phyloP scores from a whole-genome alignment of 2,888 invertebrate species.

The Deilephila elpenor region DNA sequence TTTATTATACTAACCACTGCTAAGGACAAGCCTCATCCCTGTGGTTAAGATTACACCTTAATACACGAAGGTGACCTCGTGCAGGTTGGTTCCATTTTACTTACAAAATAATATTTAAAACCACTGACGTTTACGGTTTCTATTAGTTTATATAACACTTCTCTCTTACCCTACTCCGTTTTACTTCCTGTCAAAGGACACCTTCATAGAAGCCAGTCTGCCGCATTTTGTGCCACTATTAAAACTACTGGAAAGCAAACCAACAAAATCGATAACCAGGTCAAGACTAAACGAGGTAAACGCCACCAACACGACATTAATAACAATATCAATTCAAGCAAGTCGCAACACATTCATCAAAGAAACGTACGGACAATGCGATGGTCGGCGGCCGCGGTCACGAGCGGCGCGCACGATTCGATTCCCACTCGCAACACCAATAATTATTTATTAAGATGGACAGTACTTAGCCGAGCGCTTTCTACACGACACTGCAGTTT shows the following conservation, averaged over 20 bases:
- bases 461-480: constrained; percentile 23
- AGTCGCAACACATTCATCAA: constrained; percentile 13
- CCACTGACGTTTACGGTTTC: too few species aligned
- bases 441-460: constrained; percentile 33
- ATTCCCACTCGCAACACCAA: constrained; percentile 21
- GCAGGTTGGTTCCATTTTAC: too few species aligned
- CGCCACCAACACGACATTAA: neutral
- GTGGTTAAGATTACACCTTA: too few species aligned
- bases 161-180: too few species aligned
- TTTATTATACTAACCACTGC: too few species aligned
- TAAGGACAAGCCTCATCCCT: too few species aligned
- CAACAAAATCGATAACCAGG: constrained; percentile 10
- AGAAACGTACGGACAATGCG: constrained; percentile 1
- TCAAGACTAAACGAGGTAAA: constrained; percentile 3
- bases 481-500: constrained; percentile 28
- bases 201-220: neutral
- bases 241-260: neutral
- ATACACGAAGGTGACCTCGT: too few species aligned
- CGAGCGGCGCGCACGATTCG: constrained; percentile 49
- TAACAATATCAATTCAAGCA: constrained; percentile 7
- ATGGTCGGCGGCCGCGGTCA: constrained; percentile 13
- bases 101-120: too few species aligned
- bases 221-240: neutral
- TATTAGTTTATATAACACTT: too few species aligned
- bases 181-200: too few species aligned